A percentile compares a stretch with the other conserved stretches of the same genome.
Conservation (phyloP, 92 coral and sea anemone species). For the Zoanthus sociatus region DNA sequence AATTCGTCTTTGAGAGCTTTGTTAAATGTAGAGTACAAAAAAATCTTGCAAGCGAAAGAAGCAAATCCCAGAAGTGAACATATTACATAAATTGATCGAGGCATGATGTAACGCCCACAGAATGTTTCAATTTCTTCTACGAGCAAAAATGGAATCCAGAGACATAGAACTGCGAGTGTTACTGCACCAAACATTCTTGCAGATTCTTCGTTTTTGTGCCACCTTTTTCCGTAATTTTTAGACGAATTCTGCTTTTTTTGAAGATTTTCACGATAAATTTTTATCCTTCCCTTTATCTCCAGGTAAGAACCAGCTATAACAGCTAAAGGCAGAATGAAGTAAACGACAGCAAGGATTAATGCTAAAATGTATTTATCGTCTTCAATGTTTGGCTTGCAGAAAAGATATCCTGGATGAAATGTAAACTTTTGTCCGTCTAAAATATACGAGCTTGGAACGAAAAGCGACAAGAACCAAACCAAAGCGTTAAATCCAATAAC, state of each 20-base stretch:
- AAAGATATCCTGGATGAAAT: constrained; percentile 39
- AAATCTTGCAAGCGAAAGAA: constrained; percentile 21
- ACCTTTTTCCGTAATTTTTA: not conserved
- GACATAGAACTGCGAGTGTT: constrained; percentile 21
- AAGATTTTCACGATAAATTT: not conserved
- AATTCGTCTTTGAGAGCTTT: constrained; percentile 30
- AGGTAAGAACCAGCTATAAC: constrained; percentile 13
- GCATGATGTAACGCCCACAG: constrained; percentile 20
- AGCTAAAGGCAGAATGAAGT: constrained; percentile 2
- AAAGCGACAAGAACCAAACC: constrained; percentile 10
- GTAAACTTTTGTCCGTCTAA: constrained; percentile 22
- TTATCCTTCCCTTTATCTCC: constrained; percentile 20
- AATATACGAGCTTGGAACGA: constrained; percentile 24
- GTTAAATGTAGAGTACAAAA: constrained; percentile 22
- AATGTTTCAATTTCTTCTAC: constrained; percentile 37
- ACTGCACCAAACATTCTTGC: constrained; percentile 30
- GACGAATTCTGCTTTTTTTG: not conserved
- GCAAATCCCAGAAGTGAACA: constrained; percentile 28
- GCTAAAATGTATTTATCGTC: constrained; percentile 1
- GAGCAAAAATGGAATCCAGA: constrained; percentile 32
- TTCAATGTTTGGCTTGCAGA: constrained; percentile 37
- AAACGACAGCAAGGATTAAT: not conserved
- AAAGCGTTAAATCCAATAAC: constrained; percentile 19
- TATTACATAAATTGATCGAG: constrained; percentile 37
- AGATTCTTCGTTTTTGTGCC: constrained; percentile 15